A percentile compares a stretch with the other conserved stretches of the same genome.
phyloP scores from a whole-genome alignment of 2,888 invertebrate species.

The Deilephila porcellus region DNA sequence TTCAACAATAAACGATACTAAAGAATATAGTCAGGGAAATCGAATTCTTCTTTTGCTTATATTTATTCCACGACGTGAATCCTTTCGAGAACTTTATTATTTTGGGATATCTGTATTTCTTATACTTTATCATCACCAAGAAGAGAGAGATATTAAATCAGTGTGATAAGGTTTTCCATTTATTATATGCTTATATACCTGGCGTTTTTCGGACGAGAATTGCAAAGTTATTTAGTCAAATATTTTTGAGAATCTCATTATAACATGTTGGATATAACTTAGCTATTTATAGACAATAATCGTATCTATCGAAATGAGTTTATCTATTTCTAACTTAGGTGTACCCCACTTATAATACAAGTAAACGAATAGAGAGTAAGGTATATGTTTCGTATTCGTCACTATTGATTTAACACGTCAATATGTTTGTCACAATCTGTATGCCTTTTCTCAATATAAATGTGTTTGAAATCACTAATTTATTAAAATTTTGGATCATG shows the following conservation, averaged over 20 bases:
- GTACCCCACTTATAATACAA: background rate
- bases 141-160: too few species aligned
- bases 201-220: background rate
- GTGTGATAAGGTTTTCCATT: too few species aligned
- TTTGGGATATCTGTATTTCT: too few species aligned
- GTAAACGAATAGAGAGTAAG: slow-evolving; percentile 14
- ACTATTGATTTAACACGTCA: background rate
- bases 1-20: too few species aligned
- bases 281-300: slow-evolving; percentile 34
- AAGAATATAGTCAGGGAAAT: too few species aligned
- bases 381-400: background rate
- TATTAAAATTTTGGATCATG: background rate
- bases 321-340: slow-evolving; percentile 6
- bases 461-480: background rate
- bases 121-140: too few species aligned
- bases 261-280: background rate
- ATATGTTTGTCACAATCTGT: background rate
- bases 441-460: background rate
- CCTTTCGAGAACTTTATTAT: too few species aligned
- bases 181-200: background rate
- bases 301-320: slow-evolving; percentile 25
- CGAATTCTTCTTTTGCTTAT: too few species aligned
- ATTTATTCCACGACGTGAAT: too few species aligned
- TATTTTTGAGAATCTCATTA: slow-evolving; percentile 1
- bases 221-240: slow-evolving; percentile 6